phyloP scores from a whole-genome alignment of 2,797 vertebrate genomes.

The Xenopus petersii region DNA sequence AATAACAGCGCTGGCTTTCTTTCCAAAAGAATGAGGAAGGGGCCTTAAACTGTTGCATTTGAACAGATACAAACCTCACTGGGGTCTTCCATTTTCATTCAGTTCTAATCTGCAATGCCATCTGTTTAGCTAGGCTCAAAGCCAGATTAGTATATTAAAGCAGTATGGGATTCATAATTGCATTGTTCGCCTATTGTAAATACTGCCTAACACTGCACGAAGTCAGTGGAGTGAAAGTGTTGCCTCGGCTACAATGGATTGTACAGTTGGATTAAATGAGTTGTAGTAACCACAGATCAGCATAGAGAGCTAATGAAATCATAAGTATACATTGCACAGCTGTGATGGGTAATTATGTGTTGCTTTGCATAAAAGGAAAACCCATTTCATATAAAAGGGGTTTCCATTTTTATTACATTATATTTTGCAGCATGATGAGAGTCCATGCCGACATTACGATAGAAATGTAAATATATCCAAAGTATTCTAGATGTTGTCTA shows the following conservation, averaged over 20 bases:
- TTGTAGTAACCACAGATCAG: constrained; percentile 14
- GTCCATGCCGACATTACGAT: no score
- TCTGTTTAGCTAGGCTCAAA: constrained; percentile 45
- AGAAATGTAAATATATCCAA: no score
- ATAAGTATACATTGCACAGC: constrained; percentile 9
- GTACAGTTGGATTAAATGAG: constrained; percentile 25
- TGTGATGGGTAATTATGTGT: constrained; percentile 3
- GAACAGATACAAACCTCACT: constrained; percentile 34
- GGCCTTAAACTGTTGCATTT: constrained; percentile 15
- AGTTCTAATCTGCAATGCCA: constrained; percentile 44
- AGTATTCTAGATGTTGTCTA: no score
- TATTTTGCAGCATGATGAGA: no score
- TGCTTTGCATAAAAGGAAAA: constrained; percentile 2
- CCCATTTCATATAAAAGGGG: no score
- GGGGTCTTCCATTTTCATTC: constrained; percentile 39
- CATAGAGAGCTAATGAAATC: constrained; percentile 26
- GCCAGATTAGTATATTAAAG: constrained; percentile 47
- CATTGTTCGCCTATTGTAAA: constrained; percentile 45
- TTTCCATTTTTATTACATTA: no score
- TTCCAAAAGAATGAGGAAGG: constrained; percentile 28
- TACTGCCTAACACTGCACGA: constrained; percentile 29
- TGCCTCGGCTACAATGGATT: constrained; percentile 7
- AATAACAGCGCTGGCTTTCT: constrained; percentile 4
- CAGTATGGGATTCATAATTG: constrained; percentile 45
- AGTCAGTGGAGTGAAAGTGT: constrained; percentile 36